phyloP scores from a whole-genome alignment of 1,140 invertebrate species.

The Ditylenchus dipsaci region DNA sequence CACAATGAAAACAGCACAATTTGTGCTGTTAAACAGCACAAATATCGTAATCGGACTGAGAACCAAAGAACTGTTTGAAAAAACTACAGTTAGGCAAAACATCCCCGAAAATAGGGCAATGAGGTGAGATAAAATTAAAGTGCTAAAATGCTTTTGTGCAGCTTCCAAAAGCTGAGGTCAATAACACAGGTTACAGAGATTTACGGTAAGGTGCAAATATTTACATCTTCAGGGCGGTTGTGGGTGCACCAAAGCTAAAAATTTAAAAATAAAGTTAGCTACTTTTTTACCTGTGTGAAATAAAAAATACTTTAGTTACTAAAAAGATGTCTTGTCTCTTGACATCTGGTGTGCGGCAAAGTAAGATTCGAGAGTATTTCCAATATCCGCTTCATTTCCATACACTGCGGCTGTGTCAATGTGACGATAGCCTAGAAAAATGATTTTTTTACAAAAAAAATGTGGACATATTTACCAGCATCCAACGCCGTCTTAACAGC shows the following conservation, averaged over 20 bases:
- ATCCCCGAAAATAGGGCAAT: too few species aligned
- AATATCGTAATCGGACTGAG: too few species aligned
- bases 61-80: too few species aligned
- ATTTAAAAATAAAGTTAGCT: too few species aligned
- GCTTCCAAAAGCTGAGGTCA: too few species aligned
- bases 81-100: too few species aligned
- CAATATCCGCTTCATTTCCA: conserved; percentile 67
- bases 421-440: conserved; percentile 29
- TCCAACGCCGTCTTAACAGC: conserved; percentile 34
- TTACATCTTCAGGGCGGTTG: background rate
- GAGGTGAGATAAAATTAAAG: too few species aligned
- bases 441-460: background rate
- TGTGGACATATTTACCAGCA: background rate
- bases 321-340: conserved; percentile 31
- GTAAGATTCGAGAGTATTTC: conserved; percentile 36
- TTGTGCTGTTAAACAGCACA: too few species aligned
- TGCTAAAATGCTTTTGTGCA: too few species aligned
- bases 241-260: background rate
- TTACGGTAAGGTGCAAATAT: background rate
- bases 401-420: conserved; percentile 70
- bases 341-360: conserved; percentile 24
- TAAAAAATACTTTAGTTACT: conserved; percentile 51
- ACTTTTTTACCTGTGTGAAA: too few species aligned
- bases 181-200: too few species aligned
- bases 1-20: too few species aligned